Evolutionary conservation across 2,113 vertebrate genomes (phyloP).

Genomic region (Nesoenas mayeri): DNA sequence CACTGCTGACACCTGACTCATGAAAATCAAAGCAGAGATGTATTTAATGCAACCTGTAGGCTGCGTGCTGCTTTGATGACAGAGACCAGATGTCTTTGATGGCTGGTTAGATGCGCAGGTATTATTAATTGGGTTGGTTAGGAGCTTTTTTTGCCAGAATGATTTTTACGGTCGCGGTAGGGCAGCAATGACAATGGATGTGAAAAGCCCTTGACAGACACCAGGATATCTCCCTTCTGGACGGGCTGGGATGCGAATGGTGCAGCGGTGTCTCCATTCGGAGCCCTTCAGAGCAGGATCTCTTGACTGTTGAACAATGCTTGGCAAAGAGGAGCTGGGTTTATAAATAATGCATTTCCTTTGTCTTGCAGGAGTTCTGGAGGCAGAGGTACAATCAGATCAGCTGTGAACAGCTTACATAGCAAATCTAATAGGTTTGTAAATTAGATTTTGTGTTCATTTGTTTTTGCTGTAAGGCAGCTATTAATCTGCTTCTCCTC

Average conservation of each 20-base stretch:
- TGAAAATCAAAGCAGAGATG: not conserved
- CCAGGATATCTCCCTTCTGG: not conserved
- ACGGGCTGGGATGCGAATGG: not conserved
- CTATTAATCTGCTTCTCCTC: constrained; percentile 82
- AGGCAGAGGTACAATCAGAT: constrained; percentile 86
- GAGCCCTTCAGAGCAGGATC: constrained; percentile 14
- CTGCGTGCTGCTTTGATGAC: not conserved
- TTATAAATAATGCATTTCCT: constrained; percentile 85
- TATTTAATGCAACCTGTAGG: constrained; percentile 14
- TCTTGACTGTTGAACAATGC: constrained; percentile 68
- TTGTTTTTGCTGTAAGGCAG: constrained; percentile 83
- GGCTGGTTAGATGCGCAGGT: not conserved
- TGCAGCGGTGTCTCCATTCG: accelerated
- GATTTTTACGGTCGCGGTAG: not conserved
- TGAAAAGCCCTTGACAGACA: not conserved
- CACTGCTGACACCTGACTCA: not conserved
- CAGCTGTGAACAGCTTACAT: constrained; percentile 83
- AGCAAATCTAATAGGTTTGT: constrained; percentile 91
- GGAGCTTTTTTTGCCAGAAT: not conserved
- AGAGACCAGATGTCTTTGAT: constrained; percentile 7
- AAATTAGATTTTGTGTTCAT: constrained; percentile 85
- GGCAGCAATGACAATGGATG: not conserved
- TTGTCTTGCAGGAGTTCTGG: constrained; percentile 87
- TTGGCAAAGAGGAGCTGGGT: constrained; percentile 63
- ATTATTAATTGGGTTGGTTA: not conserved